phyloP scores from a whole-genome alignment of 2,113 vertebrate genomes.

The Cochlearius cochlearius region DNA sequence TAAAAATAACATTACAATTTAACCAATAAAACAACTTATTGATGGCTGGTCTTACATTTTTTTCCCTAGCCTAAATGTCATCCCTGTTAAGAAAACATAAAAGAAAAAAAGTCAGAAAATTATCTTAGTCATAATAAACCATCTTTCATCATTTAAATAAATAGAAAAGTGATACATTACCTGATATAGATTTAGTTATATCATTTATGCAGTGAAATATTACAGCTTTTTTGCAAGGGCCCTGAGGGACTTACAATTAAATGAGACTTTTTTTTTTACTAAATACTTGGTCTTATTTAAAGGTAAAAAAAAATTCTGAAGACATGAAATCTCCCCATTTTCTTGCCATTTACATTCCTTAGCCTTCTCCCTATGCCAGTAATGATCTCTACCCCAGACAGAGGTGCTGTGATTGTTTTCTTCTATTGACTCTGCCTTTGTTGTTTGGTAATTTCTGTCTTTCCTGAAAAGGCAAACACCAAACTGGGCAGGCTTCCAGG shows the following conservation, averaged over 20 bases:
- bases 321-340: background rate
- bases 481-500: background rate
- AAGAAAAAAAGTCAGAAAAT: constrained; percentile 4
- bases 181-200: background rate
- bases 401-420: background rate
- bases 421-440: background rate
- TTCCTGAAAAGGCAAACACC: background rate
- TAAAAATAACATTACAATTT: constrained; percentile 43
- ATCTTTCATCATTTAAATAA: constrained; percentile 25
- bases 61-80: constrained; percentile 22
- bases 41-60: background rate
- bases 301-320: background rate
- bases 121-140: background rate
- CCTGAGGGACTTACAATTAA: background rate
- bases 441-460: background rate
- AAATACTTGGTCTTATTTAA: background rate
- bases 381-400: background rate
- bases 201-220: background rate
- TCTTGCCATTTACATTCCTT: background rate
- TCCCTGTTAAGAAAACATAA: background rate
- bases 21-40: constrained; percentile 21
- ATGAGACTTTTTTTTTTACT: background rate
- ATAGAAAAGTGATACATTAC: background rate
- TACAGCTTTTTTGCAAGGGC: background rate
- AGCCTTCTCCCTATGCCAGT: background rate